Conservation (phyloP, 2,113 vertebrate genomes). For the Chloropsis hardwickii region DNA sequence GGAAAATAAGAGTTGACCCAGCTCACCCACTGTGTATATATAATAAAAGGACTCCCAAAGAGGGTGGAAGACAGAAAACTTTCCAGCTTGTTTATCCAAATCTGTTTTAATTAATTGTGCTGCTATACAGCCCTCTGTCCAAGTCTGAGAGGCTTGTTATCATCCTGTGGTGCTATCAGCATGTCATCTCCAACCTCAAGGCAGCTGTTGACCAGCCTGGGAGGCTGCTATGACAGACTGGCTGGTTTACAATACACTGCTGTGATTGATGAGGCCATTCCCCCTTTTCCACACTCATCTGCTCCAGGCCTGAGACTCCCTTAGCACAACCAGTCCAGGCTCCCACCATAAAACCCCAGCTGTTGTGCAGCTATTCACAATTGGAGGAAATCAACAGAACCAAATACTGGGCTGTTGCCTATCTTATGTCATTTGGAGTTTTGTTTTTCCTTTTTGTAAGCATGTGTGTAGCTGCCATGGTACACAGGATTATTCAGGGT, state of each 20-base stretch:
- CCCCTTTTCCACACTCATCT: not conserved
- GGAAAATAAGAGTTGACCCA: not conserved
- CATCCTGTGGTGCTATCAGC: not conserved
- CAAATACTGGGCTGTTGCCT: not conserved
- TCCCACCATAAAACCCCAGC: conserved; percentile 14
- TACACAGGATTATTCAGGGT: not conserved
- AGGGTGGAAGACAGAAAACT: not conserved
- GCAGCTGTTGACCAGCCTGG: not conserved
- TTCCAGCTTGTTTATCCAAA: not conserved
- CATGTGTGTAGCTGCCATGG: not conserved
- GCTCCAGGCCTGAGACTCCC: not conserved
- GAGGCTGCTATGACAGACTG: not conserved
- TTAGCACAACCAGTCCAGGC: not conserved
- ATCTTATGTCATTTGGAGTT: not conserved
- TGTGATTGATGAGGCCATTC: not conserved
- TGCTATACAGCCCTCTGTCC: not conserved
- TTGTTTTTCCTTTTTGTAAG: not conserved
- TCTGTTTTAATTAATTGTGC: not conserved
- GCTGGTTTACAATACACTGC: not conserved
- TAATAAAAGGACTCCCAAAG: not conserved
- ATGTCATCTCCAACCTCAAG: not conserved
- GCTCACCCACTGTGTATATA: not conserved
- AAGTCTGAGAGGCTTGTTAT: not conserved
- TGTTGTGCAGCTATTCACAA: conserved; percentile 28
- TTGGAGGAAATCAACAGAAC: conserved; percentile 63